Conservation (phyloP, 2,797 vertebrate species). For the Dicrostonyx torquatus region DNA sequence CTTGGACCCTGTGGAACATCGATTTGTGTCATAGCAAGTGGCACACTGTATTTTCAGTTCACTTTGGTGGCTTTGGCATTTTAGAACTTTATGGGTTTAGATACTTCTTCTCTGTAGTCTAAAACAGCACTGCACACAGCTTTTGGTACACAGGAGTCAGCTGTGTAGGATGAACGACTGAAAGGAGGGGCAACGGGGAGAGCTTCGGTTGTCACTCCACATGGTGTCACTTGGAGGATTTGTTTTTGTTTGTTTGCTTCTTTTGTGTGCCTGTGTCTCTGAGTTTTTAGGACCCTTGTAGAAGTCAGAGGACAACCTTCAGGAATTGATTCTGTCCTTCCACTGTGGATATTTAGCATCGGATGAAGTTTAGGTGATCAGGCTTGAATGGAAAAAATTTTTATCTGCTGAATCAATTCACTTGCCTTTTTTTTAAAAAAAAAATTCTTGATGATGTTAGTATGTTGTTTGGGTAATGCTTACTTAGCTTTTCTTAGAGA, state of each 20-base stretch:
- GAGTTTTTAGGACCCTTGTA: neutral
- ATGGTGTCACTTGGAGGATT: neutral
- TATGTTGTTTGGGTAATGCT: neutral
- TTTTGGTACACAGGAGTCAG: neutral
- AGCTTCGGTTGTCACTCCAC: neutral
- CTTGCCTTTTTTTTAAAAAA: neutral
- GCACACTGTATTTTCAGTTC: neutral
- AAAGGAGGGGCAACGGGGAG: too few species aligned
- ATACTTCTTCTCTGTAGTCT: neutral
- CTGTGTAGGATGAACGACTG: neutral
- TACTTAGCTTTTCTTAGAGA: neutral
- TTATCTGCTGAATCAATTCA: neutral
- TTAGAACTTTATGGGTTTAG: neutral
- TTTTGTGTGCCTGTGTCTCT: neutral
- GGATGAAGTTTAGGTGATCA: neutral
- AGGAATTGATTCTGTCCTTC: neutral
- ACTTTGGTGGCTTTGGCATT: neutral
- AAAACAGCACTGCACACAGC: neutral
- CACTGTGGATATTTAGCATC: neutral
- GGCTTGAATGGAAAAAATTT: neutral
- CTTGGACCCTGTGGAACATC: neutral
- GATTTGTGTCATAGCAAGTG: neutral
- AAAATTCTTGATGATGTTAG: neutral
- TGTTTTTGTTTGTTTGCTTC: neutral
- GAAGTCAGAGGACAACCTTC: too few species aligned